Conservation (phyloP, 2,113 vertebrate species). For the Mellivora capensis region DNA sequence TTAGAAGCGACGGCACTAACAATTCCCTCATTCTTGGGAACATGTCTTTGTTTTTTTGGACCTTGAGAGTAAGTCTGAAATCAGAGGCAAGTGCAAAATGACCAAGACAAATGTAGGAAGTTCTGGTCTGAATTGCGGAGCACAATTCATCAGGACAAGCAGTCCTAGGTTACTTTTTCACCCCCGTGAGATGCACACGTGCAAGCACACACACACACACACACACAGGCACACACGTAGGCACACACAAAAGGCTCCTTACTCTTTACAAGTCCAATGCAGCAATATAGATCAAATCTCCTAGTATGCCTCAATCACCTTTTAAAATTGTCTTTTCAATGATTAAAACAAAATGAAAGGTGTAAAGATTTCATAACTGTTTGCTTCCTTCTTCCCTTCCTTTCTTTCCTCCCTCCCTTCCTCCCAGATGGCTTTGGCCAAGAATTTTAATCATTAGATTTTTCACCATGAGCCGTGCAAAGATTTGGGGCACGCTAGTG, state of each 20-base stretch:
- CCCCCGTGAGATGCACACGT: fast-evolving
- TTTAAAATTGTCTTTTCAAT: neutral
- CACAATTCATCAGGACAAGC: neutral
- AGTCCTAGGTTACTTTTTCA: neutral
- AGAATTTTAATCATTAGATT: neutral
- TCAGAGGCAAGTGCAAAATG: neutral
- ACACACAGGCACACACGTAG: no score
- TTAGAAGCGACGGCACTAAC: neutral
- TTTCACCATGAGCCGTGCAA: neutral
- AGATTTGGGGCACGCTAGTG: neutral
- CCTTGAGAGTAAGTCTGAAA: neutral
- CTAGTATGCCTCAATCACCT: neutral
- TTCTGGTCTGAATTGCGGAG: neutral
- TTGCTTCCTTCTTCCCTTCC: neutral
- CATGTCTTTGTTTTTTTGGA: neutral
- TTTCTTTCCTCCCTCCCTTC: neutral
- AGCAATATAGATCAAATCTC: neutral
- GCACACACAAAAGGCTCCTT: neutral
- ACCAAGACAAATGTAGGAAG: neutral
- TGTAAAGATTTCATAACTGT: neutral
- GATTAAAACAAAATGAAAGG: neutral
- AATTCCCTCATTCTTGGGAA: neutral
- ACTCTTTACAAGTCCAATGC: neutral
- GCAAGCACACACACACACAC: neutral
- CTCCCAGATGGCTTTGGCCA: neutral